phyloP scores from a whole-genome alignment of 2,888 invertebrate species.

The Eilema caniola region DNA sequence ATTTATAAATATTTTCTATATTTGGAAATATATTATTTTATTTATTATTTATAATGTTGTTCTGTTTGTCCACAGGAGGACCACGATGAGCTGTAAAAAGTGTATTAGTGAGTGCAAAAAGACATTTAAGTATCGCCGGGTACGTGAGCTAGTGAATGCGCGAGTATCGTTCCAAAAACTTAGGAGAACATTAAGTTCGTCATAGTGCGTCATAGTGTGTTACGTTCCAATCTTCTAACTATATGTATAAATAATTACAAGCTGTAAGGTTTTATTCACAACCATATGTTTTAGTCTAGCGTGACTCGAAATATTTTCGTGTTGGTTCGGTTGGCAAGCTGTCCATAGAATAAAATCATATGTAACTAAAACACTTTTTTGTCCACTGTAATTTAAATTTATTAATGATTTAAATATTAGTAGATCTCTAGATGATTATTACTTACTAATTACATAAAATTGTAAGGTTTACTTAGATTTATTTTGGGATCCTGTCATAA shows the following conservation, averaged over 20 bases:
- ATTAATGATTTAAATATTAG: too few species aligned
- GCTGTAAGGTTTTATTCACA: constrained; percentile 46
- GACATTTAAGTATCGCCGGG: constrained; percentile 73
- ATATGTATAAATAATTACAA: constrained; percentile 39
- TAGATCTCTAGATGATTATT: too few species aligned
- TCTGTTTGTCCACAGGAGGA: constrained; percentile 77
- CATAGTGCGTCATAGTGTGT: constrained; percentile 48
- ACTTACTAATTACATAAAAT: too few species aligned
- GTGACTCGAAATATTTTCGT: constrained; percentile 73
- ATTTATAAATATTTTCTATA: too few species aligned
- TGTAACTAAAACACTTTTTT: not conserved
- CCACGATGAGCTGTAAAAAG: constrained; percentile 83
- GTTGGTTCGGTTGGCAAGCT: constrained; percentile 31
- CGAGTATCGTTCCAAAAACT: constrained; percentile 44
- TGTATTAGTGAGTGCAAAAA: constrained; percentile 62
- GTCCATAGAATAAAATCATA: not conserved
- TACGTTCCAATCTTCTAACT: constrained; percentile 49
- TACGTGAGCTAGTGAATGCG: constrained; percentile 57
- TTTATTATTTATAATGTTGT: constrained; percentile 28
- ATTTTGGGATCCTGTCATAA: too few species aligned
- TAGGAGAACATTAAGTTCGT: constrained; percentile 48
- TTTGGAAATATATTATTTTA: too few species aligned
- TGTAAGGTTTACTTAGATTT: too few species aligned
- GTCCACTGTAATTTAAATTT: too few species aligned
- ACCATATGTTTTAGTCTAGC: constrained; percentile 39